Percentiles rank a stretch among this genome's conserved stretches.
These are phyloP conservation scores for Drosophila sulfurigaster DNA, from an alignment of 1,140 invertebrate species.

Conservation along the genomic window DNA sequence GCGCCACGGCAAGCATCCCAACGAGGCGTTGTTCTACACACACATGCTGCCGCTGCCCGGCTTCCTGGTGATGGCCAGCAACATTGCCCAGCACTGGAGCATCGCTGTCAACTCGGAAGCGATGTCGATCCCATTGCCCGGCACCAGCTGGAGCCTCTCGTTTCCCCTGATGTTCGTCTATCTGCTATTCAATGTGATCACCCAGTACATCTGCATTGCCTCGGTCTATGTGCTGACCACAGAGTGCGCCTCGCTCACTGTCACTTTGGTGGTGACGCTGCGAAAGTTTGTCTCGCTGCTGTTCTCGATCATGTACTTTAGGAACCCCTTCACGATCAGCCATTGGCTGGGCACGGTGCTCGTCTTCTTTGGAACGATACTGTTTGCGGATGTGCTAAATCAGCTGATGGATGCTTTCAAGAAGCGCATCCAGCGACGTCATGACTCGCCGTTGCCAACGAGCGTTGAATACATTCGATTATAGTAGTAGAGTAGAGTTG, in stretches of 20 bases:
- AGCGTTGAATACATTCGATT: slow-evolving; percentile 34
- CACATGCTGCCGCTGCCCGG: slow-evolving; percentile 76
- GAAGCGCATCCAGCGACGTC: slow-evolving; percentile 10
- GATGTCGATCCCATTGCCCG: slow-evolving; percentile 77
- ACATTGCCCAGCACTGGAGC: slow-evolving; percentile 90
- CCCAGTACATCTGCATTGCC: slow-evolving; percentile 98
- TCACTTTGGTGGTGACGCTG: slow-evolving; percentile 97
- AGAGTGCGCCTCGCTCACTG: slow-evolving; percentile 96
- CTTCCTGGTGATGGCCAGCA: slow-evolving; percentile 86
- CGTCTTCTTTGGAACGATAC: slow-evolving; percentile 96
- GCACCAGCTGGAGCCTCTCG: slow-evolving; percentile 86
- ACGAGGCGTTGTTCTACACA: slow-evolving; percentile 97
- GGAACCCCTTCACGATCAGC: slow-evolving; percentile 95
- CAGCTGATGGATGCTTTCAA: slow-evolving; percentile 47
- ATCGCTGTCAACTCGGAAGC: slow-evolving; percentile 85
- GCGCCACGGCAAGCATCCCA: slow-evolving; percentile 96
- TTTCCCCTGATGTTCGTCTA: slow-evolving; percentile 92
- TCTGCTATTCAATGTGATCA: slow-evolving; percentile 94
- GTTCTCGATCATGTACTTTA: slow-evolving; percentile 98
- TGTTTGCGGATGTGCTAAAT: slow-evolving; percentile 88
- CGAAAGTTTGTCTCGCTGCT: slow-evolving; percentile 97
- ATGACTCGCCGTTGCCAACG: neutral
- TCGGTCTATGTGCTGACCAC: slow-evolving; percentile 97
- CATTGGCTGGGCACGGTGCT: slow-evolving; percentile 97
- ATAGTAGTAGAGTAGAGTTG: neutral